Conservation (phyloP, 2,113 vertebrate species). For the Morone chrysops region DNA sequence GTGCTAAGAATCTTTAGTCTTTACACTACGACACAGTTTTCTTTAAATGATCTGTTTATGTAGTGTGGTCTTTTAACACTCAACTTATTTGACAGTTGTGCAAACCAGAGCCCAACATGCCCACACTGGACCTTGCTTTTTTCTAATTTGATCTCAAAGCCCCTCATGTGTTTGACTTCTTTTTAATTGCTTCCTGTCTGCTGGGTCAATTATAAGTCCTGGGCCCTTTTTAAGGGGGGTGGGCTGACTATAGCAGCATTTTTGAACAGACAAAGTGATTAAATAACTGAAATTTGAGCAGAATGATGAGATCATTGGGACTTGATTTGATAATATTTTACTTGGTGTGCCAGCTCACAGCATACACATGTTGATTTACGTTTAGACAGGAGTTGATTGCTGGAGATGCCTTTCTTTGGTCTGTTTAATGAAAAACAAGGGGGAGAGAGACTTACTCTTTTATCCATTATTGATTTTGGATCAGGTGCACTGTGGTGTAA, state of each 20-base stretch:
- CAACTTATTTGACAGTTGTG: constrained; percentile 86
- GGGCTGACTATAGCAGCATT: constrained; percentile 47
- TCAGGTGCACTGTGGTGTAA: constrained; percentile 58
- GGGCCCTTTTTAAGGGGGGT: constrained; percentile 48
- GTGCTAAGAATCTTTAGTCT: constrained; percentile 62
- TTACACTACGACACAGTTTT: constrained; percentile 71
- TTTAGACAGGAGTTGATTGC: constrained; percentile 49
- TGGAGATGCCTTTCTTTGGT: constrained; percentile 35
- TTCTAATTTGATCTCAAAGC: constrained; percentile 79
- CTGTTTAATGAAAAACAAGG: constrained; percentile 42
- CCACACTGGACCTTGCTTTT: constrained; percentile 65
- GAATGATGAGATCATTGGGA: constrained; percentile 68
- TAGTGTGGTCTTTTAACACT: constrained; percentile 77
- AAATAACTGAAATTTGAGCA: constrained; percentile 77
- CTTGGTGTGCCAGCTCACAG: constrained; percentile 53
- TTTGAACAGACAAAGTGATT: constrained; percentile 69
- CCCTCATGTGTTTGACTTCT: constrained; percentile 83
- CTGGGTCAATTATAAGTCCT: constrained; percentile 79
- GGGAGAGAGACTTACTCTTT: constrained; percentile 37
- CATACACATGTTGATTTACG: constrained; percentile 52
- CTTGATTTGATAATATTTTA: constrained; percentile 73
- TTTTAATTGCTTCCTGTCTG: constrained; percentile 86
- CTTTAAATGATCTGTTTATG: constrained; percentile 84
- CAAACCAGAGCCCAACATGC: constrained; percentile 80
- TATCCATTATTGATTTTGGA: constrained; percentile 70